A percentile compares a stretch with the other conserved stretches of the same genome.
Conservation (phyloP, 2,113 vertebrate species). For the Pao palembangensis region DNA sequence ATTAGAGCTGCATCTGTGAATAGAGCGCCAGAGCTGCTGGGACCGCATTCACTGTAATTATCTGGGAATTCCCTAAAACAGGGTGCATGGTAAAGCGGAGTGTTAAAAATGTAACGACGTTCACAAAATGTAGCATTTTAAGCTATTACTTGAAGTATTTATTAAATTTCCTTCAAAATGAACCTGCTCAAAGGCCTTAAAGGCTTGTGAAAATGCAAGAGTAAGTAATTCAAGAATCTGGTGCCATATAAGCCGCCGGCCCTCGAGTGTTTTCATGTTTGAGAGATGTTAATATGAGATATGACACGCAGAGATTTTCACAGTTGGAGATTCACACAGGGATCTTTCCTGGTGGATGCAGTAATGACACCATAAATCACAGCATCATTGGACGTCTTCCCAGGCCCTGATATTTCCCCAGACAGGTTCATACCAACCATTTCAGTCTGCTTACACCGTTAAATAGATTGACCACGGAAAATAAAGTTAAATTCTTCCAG, state of each 20-base stretch:
- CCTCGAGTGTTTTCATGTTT: constrained; percentile 31
- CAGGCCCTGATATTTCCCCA: constrained; percentile 64
- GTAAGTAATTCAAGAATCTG: constrained; percentile 8
- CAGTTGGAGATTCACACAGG: constrained; percentile 43
- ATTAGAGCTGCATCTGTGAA: too few species aligned
- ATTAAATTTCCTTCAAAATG: constrained; percentile 7
- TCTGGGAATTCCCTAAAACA: too few species aligned
- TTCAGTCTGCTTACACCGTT: constrained; percentile 55
- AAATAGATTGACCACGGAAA: constrained; percentile 65
- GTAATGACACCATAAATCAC: constrained; percentile 73
- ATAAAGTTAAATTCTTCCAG: constrained; percentile 58
- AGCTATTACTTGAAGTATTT: background rate
- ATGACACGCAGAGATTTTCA: constrained; percentile 38
- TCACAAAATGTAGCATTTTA: constrained; percentile 9
- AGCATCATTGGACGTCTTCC: constrained; percentile 63
- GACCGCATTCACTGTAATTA: too few species aligned
- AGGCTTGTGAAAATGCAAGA: constrained; percentile 5
- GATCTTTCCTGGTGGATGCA: constrained; percentile 32
- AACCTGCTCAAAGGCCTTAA: background rate
- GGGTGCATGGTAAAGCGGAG: constrained; percentile 19
- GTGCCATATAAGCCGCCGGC: constrained; percentile 12
- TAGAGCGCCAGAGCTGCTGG: too few species aligned
- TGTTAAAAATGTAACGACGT: constrained; percentile 12
- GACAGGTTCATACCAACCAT: constrained; percentile 52
- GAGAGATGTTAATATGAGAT: constrained; percentile 39